Evolutionary conservation across 1,140 invertebrate genomes (phyloP), one percentile per base, ranked within the genome.

Genomic region (Drosophila bifasciata): DNA sequence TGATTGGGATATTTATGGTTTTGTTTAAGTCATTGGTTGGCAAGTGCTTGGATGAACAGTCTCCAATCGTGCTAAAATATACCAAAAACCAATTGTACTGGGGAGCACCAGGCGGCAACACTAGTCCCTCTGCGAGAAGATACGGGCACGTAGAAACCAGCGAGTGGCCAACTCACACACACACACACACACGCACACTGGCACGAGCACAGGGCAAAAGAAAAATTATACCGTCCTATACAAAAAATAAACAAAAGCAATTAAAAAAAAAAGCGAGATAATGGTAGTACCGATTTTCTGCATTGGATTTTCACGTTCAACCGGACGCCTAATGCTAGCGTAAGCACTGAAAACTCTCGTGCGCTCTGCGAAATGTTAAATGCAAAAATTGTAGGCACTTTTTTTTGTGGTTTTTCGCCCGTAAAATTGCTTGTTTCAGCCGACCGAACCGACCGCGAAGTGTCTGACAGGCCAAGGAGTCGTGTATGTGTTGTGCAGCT

Each of bases 161-260:
- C 81, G 81, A 85, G 81, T 85, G 62, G 52, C 76, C 66, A 83
- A 80, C 40, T 67, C 71, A 48, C 57, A 60, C 75, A 51, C 59
- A 77, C 59, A 64, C 72, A 62, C 58, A 66, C 57, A 69, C 41
- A 52, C 52, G 53, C 48, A 44, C 46, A 28, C 71, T 58, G 61
- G 71, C 69, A 52, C 59, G 62, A 56, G 73, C 51, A 72, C 78
- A 83, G 83, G 78, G 78, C 84, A 88, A 88, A 86, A 88, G 83
- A 86, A 86, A 86, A 86, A 74, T 88, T 69, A 74, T 74, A 56
- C 69, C 79, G 80, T 72, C 78, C 79, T 63, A 76, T 83, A 86
- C 84, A 86, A 86, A 86, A 86, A 86, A 86, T 86, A 86, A 86
- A 86, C 83, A 86, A 86, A 86, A 86, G 83, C 83, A 86, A 86